Base-by-base conservation (phyloP, 2,113 vertebrate genomes). In the Fregata magnificens region DNA sequence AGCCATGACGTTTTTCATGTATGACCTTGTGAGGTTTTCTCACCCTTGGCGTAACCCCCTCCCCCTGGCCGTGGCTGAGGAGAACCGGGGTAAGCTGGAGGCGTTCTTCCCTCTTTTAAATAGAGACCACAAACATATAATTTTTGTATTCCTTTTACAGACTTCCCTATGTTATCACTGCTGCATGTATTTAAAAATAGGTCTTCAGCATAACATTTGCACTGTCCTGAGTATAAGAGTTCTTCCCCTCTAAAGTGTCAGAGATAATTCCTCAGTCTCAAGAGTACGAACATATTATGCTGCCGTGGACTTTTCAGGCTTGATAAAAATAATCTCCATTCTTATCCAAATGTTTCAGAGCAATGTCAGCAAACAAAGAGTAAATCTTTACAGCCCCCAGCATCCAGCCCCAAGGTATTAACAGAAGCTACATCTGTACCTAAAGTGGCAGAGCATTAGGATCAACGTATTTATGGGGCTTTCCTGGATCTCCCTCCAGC, bases 1-100 rank as follows among this genome's bases (percentile, higher is more conserved):
- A 32, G 29, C 4, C 0, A 0, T 2, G 3, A 5, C 11, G 10
- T 5, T 83, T 83, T 77, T n/a, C 16, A 20, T 11, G 16, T 22
- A 17, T 4, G 11, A 7, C 14, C 61, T 50, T 1, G 0, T 10
- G 29, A 40, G 0, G 0, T 49, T 50, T 42, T 63, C 71, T 55
- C 24, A 13, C 40, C 18, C 6, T 40, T 59, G 55, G 31, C 2
- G 2, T 55, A 56, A 29, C 6, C 14, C 17, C 9, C 8, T 61
- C 47, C 21, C 31, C 69, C 28, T 22, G 17, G 20, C 36, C 9
- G 1, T 0, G 7, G n/a, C 50, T 18, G 15, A 83, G 59, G 42
- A 82, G 38, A 65, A 15, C 8, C 0, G 0, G 34, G 19, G 12
- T 38, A 73, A 62, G 14, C 11, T 6, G 55, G 13, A 77, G 28